These are phyloP conservation scores for Hirtodrosophila cameraria DNA, from an alignment of 2,888 invertebrate genomes.

Conservation along the genomic window DNA sequence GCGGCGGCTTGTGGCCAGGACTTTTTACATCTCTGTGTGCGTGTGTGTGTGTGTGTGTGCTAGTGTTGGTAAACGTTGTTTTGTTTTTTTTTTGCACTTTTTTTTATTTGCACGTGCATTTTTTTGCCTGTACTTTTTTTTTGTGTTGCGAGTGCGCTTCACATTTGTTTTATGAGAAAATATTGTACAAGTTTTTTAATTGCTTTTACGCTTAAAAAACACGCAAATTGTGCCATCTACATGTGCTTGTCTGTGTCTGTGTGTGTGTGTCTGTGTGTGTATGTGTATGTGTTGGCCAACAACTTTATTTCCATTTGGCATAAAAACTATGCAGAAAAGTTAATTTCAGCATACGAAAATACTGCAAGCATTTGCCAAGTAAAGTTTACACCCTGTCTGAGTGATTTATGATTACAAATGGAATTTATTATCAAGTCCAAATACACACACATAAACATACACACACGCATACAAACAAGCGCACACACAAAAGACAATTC, in stretches of 20 bases:
- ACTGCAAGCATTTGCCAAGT: conserved; percentile 16
- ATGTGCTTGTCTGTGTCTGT: conserved; percentile 2
- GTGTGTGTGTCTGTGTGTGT: conserved; percentile 28
- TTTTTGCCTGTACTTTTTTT: conserved; percentile 3
- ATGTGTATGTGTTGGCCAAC: conserved; percentile 10
- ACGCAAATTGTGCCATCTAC: conserved; percentile 45
- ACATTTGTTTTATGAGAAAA: conserved; percentile 73
- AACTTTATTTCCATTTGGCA: conserved; percentile 53
- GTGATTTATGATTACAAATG: conserved; percentile 47
- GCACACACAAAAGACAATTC: conserved; percentile 30
- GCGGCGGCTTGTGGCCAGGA: conserved; percentile 3
- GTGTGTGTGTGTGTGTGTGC: background rate
- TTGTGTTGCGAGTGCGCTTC: conserved; percentile 29
- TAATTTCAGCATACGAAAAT: conserved; percentile 31
- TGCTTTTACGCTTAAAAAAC: conserved; percentile 64
- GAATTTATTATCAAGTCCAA: conserved; percentile 33
- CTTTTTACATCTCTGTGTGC: conserved; percentile 1
- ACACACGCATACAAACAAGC: too few species aligned
- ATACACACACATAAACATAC: too few species aligned
- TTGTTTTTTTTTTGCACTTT: conserved; percentile 5
- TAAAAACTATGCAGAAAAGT: conserved; percentile 35
- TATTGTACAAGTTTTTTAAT: conserved; percentile 71
- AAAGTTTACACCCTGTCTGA: conserved; percentile 18
- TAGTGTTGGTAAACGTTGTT: conserved; percentile 48
- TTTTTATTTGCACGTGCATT: conserved; percentile 3